Evolutionary conservation across 2,797 vertebrate genomes (phyloP).

Genomic region (Aerospiza tachiro): DNA sequence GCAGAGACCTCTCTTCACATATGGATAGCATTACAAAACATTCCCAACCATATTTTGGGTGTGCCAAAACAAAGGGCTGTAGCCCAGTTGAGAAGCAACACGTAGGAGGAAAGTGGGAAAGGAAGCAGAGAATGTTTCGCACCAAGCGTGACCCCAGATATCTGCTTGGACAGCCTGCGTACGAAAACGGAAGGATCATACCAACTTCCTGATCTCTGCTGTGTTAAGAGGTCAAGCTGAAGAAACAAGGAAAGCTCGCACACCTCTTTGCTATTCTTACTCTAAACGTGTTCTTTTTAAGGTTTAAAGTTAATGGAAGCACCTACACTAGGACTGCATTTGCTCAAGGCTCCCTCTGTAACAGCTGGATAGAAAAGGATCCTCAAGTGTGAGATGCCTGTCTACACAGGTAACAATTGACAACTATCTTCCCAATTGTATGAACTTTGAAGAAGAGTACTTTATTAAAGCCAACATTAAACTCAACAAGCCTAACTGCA

Average conservation of each 20-base stretch:
- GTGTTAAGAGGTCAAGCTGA: not conserved
- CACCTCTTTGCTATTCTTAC: not conserved
- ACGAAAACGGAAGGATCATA: not conserved
- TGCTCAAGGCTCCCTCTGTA: not conserved
- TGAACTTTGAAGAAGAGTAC: not conserved
- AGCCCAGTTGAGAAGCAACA: not conserved
- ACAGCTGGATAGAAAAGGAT: not conserved
- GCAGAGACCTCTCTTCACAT: not conserved
- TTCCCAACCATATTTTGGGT: not conserved
- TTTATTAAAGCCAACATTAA: not conserved
- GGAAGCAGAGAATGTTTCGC: not conserved
- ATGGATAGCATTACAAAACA: not conserved
- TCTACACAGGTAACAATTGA: not conserved
- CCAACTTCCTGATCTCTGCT: not conserved
- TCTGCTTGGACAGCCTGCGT: not conserved
- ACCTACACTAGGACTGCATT: not conserved
- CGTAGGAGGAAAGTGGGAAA: not conserved
- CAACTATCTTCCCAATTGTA: not conserved
- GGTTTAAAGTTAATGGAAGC: not conserved
- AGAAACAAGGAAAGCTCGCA: not conserved
- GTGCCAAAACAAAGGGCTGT: not conserved
- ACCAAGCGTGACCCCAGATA: not conserved
- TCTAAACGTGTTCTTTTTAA: not conserved
- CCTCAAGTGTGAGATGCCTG: not conserved
- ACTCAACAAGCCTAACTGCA: not conserved